Conservation (phyloP, 2,888 invertebrate genomes). For the Andricus quercusramuli region DNA sequence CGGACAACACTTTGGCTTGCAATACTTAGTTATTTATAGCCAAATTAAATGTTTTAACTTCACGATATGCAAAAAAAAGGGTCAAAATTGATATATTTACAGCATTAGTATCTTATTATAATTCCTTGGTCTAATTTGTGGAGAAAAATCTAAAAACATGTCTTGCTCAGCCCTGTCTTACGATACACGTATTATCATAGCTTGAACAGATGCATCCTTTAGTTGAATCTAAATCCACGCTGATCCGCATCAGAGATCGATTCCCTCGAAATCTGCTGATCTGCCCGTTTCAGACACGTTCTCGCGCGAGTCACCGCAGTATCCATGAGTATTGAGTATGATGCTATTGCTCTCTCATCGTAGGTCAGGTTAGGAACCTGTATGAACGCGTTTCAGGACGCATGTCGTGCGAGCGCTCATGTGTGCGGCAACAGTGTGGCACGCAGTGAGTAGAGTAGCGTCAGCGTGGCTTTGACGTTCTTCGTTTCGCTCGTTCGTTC, state of each 20-base stretch:
- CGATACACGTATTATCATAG: not conserved
- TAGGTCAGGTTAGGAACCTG: slow-evolving; percentile 71
- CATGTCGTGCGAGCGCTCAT: slow-evolving; percentile 46
- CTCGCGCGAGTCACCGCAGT: not conserved
- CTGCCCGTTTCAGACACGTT: not conserved
- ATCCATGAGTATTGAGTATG: no score
- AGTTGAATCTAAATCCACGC: not conserved
- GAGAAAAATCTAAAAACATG: no score
- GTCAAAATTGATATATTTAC: no score
- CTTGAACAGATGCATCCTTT: not conserved
- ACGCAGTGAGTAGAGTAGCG: slow-evolving; percentile 27
- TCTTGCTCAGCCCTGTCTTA: no score
- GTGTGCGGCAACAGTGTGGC: slow-evolving; percentile 40
- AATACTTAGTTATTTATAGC: no score
- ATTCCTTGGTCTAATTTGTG: no score
- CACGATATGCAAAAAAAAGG: no score
- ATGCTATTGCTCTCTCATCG: slow-evolving; percentile 15
- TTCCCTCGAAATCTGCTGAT: not conserved
- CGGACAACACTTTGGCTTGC: no score
- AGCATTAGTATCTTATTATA: no score
- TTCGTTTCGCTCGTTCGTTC: slow-evolving; percentile 12
- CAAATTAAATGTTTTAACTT: no score
- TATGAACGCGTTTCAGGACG: slow-evolving; percentile 62
- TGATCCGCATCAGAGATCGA: slow-evolving; percentile 6
- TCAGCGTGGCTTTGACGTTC: slow-evolving; percentile 38